These are phyloP conservation scores for Pteronotus mesoamericanus DNA, from an alignment of 2,797 vertebrate species.

Conservation along the genomic window DNA sequence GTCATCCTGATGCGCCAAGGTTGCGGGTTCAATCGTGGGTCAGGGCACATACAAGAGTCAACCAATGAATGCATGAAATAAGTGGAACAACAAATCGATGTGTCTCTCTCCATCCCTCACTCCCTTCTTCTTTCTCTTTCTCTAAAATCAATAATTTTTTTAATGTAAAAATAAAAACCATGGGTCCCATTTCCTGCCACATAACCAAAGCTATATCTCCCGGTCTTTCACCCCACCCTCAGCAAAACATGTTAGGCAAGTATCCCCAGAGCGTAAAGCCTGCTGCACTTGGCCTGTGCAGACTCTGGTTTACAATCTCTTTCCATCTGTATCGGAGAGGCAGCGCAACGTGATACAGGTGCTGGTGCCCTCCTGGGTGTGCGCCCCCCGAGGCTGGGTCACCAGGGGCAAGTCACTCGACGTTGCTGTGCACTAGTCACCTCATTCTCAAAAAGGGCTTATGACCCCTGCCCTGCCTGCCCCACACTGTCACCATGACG, in stretches of 20 bases:
- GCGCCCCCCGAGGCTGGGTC: background rate
- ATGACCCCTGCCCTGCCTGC: background rate
- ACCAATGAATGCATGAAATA: background rate
- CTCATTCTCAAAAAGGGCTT: background rate
- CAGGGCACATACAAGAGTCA: background rate
- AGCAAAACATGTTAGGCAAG: background rate
- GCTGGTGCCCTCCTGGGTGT: background rate
- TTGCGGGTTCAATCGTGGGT: background rate
- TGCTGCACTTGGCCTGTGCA: background rate
- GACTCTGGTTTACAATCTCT: background rate
- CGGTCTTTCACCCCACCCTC: background rate
- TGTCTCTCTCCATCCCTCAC: background rate
- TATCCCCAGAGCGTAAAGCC: background rate
- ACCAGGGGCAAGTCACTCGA: background rate
- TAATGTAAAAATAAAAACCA: background rate
- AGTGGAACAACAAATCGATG: background rate
- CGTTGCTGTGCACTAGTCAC: background rate
- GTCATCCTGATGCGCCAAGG: background rate
- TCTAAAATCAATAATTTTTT: background rate
- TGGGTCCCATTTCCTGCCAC: background rate
- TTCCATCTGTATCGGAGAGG: background rate
- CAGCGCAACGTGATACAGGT: background rate
- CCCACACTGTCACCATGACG: background rate
- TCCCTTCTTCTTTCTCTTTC: background rate
- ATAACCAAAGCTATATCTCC: background rate